Conservation (phyloP, 2,113 vertebrate genomes). For the Rhagologus leucostigma region DNA sequence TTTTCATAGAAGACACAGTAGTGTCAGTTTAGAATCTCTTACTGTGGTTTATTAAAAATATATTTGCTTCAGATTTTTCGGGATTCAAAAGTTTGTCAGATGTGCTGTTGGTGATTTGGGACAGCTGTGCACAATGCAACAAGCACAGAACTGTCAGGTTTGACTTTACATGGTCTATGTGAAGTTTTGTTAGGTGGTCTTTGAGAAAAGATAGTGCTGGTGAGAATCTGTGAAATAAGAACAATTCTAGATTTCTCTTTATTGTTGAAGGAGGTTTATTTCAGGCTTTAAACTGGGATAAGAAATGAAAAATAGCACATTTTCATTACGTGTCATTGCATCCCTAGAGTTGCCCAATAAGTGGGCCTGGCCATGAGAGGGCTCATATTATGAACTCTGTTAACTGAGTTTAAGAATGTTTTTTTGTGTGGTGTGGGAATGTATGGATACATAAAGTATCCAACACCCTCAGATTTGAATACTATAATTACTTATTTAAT, state of each 20-base stretch:
- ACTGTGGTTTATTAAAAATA: not conserved
- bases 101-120: not conserved
- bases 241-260: not conserved
- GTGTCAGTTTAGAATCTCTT: not conserved
- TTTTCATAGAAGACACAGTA: not conserved
- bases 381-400: not conserved
- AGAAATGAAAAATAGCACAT: not conserved
- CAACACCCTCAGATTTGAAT: not conserved
- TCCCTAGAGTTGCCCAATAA: not conserved
- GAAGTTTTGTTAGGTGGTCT: not conserved
- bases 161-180: not conserved
- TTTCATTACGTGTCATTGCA: not conserved
- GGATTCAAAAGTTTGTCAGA: not conserved
- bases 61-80: not conserved
- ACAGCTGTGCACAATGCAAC: fast-evolving
- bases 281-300: not conserved
- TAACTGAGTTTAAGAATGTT: not conserved
- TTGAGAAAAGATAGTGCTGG: not conserved
- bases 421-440: not conserved
- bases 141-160: not conserved
- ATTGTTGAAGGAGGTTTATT: not conserved
- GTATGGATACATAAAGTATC: not conserved
- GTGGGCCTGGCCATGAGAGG: not conserved
- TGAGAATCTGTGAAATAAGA: not conserved
- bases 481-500: not conserved